These are phyloP conservation scores for Mesocricetus auratus DNA, from an alignment of 2,113 vertebrate species.

Conservation along the genomic window DNA sequence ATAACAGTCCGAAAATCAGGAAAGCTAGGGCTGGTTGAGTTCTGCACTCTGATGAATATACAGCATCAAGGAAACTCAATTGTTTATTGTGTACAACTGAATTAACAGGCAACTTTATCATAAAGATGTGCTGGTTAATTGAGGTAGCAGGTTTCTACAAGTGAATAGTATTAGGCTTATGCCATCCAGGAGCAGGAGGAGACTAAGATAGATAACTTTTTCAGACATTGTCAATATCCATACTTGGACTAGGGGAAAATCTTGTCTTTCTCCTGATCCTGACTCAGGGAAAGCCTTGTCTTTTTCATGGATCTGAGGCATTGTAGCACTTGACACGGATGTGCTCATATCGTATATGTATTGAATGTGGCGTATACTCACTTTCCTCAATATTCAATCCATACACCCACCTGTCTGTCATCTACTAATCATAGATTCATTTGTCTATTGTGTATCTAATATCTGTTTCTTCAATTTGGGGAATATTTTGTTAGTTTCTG, in stretches of 20 bases:
- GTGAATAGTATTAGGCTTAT: neutral
- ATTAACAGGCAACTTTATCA: neutral
- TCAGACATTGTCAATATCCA: neutral
- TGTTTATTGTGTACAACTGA: neutral
- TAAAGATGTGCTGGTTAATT: neutral
- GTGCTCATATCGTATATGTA: neutral
- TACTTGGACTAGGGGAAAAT: neutral
- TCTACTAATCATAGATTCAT: neutral
- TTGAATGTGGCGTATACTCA: neutral
- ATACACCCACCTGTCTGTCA: too few relatives aligned
- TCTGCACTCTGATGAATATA: neutral
- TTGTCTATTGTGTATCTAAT: neutral
- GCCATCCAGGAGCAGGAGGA: neutral
- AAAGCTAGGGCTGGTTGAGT: neutral
- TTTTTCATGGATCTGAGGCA: neutral
- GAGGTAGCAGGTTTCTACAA: neutral
- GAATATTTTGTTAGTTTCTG: neutral
- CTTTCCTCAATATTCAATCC: neutral
- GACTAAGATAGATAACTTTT: neutral
- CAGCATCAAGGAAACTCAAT: neutral
- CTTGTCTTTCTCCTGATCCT: neutral
- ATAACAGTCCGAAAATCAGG: neutral
- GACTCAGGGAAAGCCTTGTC: neutral
- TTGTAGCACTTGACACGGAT: neutral
- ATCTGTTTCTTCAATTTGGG: neutral